These are phyloP conservation scores for Tipula lateralis DNA, from an alignment of 2,888 invertebrate genomes.

Conservation along the genomic window DNA sequence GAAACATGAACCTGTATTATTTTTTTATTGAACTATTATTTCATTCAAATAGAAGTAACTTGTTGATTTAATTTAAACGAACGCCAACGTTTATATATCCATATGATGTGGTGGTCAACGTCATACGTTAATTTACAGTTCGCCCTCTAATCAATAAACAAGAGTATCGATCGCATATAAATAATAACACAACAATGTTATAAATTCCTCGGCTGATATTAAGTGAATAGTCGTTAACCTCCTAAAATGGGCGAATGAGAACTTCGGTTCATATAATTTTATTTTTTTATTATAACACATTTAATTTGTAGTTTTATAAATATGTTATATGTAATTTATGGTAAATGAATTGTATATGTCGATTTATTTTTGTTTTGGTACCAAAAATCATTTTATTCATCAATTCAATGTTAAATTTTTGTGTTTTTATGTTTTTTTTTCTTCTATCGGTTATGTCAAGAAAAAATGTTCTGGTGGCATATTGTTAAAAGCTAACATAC, in stretches of 20 bases:
- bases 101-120: background rate
- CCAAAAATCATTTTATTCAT: background rate
- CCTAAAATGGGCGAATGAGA: background rate
- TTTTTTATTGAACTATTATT: background rate
- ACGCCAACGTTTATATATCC: background rate
- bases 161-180: background rate
- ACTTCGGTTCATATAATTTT: background rate
- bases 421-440: background rate
- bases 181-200: background rate
- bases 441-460: background rate
- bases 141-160: background rate
- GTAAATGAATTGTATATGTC: background rate
- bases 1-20: background rate
- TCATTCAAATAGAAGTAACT: background rate
- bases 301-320: slow-evolving; percentile 11
- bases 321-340: background rate
- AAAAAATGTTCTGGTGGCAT: background rate
- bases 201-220: background rate
- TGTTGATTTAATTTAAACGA: slow-evolving; percentile 11
- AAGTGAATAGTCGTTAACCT: background rate
- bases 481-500: background rate
- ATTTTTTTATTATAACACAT: background rate
- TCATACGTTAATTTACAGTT: background rate
- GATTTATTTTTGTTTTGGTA: background rate
- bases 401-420: background rate